Conservation (phyloP, 2,888 invertebrate species). For the Polyploca ridens region DNA sequence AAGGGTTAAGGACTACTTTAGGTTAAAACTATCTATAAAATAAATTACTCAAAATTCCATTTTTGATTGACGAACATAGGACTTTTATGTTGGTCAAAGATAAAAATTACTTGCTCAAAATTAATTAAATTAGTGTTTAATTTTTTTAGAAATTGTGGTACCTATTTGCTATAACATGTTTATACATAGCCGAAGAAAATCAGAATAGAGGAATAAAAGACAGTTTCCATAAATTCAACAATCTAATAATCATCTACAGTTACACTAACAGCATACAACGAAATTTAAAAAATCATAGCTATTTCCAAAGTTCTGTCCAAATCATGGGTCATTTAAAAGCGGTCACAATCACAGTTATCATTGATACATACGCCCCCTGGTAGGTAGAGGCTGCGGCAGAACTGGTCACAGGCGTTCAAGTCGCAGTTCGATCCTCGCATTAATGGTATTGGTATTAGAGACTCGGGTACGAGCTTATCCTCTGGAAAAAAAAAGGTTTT, state of each 20-base stretch:
- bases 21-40: too few relatives aligned
- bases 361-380: constrained; percentile 41
- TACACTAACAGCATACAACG: not conserved
- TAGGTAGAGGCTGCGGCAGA: constrained; percentile 29
- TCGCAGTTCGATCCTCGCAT: constrained; percentile 22
- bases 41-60: too few relatives aligned
- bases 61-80: too few relatives aligned
- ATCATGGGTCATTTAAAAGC: constrained; percentile 8
- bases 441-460: not conserved
- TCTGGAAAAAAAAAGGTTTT: not conserved
- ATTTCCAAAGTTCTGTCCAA: not conserved
- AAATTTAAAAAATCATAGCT: constrained; percentile 29
- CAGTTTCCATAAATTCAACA: not conserved
- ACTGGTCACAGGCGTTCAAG: constrained; percentile 11
- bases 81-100: too few relatives aligned
- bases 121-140: too few relatives aligned
- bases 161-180: too few relatives aligned
- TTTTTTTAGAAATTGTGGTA: too few relatives aligned
- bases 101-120: too few relatives aligned
- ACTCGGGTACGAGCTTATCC: not conserved
- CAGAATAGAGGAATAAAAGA: too few relatives aligned
- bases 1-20: too few relatives aligned
- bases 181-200: too few relatives aligned
- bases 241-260: constrained; percentile 26
- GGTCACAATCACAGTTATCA: constrained; percentile 39